These are phyloP conservation scores for Ophioninae sp. DNA, from an alignment of 2,888 invertebrate genomes.

Conservation along the genomic window DNA sequence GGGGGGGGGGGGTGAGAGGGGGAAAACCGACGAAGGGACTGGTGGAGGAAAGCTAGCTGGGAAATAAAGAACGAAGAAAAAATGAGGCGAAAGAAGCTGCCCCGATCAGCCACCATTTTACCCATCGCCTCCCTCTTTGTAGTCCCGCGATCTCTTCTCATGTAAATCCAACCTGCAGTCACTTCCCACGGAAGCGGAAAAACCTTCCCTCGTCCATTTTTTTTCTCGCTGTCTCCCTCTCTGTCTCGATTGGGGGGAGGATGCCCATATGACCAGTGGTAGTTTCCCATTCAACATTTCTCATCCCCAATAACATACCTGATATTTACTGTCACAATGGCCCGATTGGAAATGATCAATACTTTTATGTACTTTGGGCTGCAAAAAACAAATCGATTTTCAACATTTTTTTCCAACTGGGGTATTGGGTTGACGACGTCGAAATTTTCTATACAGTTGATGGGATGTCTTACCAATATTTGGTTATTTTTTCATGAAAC, in stretches of 20 bases:
- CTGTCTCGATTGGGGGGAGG: not conserved
- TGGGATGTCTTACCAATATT: too few relatives aligned
- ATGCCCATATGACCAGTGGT: not conserved
- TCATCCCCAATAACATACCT: not conserved
- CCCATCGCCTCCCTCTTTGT: slow-evolving; percentile 5
- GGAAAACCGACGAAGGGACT: slow-evolving; percentile 15
- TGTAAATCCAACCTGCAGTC: slow-evolving; percentile 74
- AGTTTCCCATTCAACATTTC: not conserved
- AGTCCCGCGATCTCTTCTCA: slow-evolving; percentile 44
- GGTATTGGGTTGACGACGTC: too few relatives aligned
- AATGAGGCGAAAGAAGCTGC: slow-evolving; percentile 49
- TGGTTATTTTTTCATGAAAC: too few relatives aligned
- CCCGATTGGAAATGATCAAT: not conserved
- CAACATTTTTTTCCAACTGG: too few relatives aligned
- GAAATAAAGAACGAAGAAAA: slow-evolving; percentile 31
- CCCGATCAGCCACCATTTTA: slow-evolving; percentile 24
- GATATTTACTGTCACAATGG: not conserved
- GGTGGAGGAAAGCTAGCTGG: slow-evolving; percentile 14
- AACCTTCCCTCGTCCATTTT: slow-evolving; percentile 13
- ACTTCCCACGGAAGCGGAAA: slow-evolving; percentile 79
- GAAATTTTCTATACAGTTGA: too few relatives aligned
- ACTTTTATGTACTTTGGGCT: too few relatives aligned
- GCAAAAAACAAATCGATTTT: too few relatives aligned
- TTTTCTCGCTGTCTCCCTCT: not conserved
- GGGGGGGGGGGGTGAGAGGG: slow-evolving; percentile 22